These are phyloP conservation scores for Stylophora pistillata DNA, from an alignment of 64 coral and sea anemone species.

Conservation along the genomic window DNA sequence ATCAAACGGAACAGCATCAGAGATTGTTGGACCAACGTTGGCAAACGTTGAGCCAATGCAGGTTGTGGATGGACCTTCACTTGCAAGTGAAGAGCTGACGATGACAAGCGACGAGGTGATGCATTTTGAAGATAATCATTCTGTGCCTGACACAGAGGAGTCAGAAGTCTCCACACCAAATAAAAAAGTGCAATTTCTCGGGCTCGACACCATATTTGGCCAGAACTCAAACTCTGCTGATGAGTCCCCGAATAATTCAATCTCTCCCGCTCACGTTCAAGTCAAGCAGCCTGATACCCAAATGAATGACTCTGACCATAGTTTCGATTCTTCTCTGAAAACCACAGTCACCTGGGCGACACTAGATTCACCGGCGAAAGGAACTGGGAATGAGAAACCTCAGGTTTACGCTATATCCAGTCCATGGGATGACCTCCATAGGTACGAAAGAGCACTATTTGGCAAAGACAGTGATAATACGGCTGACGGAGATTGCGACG, in stretches of 20 bases:
- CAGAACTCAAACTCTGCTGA: background rate
- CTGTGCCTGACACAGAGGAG: background rate
- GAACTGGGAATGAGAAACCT: background rate
- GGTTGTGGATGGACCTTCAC: background rate
- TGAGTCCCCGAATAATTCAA: background rate
- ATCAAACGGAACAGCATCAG: background rate
- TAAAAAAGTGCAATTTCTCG: slow-evolving; percentile 79
- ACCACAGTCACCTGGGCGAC: slow-evolving; percentile 74
- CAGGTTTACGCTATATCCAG: background rate
- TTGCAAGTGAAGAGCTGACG: background rate
- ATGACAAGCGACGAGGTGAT: background rate
- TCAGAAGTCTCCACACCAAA: slow-evolving; percentile 37
- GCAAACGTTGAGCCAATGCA: background rate
- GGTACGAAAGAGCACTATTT: slow-evolving; percentile 17
- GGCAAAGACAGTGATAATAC: slow-evolving; percentile 9
- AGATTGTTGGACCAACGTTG: background rate
- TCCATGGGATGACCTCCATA: background rate
- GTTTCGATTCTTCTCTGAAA: slow-evolving; percentile 17
- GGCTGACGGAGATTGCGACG: slow-evolving; percentile 50
- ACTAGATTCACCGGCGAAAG: slow-evolving; percentile 9
- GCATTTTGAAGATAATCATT: background rate
- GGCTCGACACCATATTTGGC: slow-evolving; percentile 56
- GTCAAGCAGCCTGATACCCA: background rate
- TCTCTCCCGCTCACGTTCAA: background rate
- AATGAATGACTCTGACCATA: background rate